Evolutionary conservation across 1,140 invertebrate genomes (phyloP).

Genomic region (Drosophila lini): DNA sequence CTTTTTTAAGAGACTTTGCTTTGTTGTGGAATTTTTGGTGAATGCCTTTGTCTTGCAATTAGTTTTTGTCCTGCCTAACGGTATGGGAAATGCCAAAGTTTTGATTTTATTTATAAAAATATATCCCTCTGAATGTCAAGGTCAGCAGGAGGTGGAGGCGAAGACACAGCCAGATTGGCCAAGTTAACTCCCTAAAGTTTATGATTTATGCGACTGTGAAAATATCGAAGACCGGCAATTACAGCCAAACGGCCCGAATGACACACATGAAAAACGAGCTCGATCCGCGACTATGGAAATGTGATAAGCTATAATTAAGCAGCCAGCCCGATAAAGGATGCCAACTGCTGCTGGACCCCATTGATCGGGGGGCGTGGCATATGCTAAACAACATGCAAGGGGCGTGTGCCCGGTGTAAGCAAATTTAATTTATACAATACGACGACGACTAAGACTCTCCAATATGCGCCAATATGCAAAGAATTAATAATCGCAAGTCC

Average conservation of each 20-base stretch:
- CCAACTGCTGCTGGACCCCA: slow-evolving; percentile 12
- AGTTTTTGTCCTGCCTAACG: slow-evolving; percentile 59
- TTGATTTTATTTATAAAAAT: not conserved
- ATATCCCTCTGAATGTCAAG: slow-evolving; percentile 39
- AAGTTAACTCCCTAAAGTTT: slow-evolving; percentile 26
- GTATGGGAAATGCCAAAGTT: slow-evolving; percentile 21
- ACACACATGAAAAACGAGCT: slow-evolving; percentile 82
- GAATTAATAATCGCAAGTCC: slow-evolving; percentile 74
- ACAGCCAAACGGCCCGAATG: slow-evolving; percentile 42
- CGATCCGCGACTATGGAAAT: slow-evolving; percentile 79
- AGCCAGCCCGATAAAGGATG: slow-evolving; percentile 55
- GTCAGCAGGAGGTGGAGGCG: slow-evolving; percentile 18
- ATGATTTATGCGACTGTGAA: slow-evolving; percentile 70
- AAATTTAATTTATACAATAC: slow-evolving; percentile 83
- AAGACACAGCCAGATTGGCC: not conserved
- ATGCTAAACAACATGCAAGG: slow-evolving; percentile 84
- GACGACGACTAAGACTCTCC: not conserved
- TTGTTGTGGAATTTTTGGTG: slow-evolving; percentile 57
- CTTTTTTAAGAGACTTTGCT: not conserved
- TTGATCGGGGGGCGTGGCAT: slow-evolving; percentile 65
- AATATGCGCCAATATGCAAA: slow-evolving; percentile 68
- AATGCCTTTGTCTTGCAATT: slow-evolving; percentile 64
- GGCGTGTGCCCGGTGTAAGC: slow-evolving; percentile 73
- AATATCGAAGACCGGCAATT: slow-evolving; percentile 51
- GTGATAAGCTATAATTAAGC: slow-evolving; percentile 83